Conservation (phyloP, 1,140 invertebrate genomes). For the Aphelenchoides fujianensis region DNA sequence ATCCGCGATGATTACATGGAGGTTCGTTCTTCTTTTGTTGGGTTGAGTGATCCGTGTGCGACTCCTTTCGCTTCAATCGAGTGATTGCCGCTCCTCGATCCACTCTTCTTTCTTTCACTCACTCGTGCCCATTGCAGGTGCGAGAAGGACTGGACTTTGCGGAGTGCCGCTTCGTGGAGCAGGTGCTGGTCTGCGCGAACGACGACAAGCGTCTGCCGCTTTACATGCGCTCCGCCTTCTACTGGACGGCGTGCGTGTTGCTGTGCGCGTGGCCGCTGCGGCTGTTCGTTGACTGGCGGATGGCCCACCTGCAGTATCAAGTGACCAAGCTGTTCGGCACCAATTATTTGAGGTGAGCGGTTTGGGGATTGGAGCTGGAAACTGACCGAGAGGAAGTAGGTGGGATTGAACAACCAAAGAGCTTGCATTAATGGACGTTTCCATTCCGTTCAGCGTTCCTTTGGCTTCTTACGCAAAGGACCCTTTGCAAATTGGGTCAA, state of each 20-base stretch:
- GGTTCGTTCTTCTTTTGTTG: no score
- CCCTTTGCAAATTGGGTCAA: no score
- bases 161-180: slow-evolving; percentile 70
- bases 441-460: no score
- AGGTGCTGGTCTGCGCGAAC: slow-evolving; percentile 71
- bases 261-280: slow-evolving; percentile 79
- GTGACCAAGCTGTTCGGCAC: slow-evolving; percentile 68
- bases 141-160: slow-evolving; percentile 76
- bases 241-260: slow-evolving; percentile 76
- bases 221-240: slow-evolving; percentile 66
- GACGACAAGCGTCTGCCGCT: slow-evolving; percentile 71
- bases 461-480: no score
- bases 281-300: slow-evolving; percentile 78
- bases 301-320: slow-evolving; percentile 76
- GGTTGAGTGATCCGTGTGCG: background rate
- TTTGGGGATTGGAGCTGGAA: no score
- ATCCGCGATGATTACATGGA: slow-evolving; percentile 81
- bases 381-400: no score
- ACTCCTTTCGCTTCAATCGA: background rate
- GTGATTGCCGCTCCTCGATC: slow-evolving; percentile 26
- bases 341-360: slow-evolving; percentile 63
- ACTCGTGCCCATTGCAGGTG: slow-evolving; percentile 51
- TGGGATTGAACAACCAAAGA: no score
- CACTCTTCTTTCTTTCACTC: slow-evolving; percentile 24
- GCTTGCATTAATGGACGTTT: no score